Evolutionary conservation across 2,797 vertebrate species (phyloP).

Genomic region (Gadopsis bispinosus): DNA sequence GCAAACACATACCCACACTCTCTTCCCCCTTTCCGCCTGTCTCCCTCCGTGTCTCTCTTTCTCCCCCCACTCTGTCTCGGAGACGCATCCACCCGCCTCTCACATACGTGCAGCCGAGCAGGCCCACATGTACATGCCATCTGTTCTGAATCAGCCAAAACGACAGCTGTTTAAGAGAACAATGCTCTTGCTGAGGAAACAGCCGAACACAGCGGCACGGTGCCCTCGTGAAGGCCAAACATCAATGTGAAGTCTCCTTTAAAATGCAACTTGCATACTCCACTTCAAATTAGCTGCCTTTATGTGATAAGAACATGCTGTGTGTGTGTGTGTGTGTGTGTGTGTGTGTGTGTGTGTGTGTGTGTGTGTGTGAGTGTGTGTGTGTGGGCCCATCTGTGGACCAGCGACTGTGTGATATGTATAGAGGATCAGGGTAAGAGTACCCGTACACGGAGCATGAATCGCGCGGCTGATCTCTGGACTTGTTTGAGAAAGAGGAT

Average conservation of each 20-base stretch:
- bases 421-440: slow-evolving; percentile 33
- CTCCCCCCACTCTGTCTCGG: slow-evolving; percentile 39
- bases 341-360: slow-evolving; percentile 13
- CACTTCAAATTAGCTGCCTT: slow-evolving; percentile 63
- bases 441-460: slow-evolving; percentile 13
- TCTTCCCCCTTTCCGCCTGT: slow-evolving; percentile 6
- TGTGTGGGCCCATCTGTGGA: slow-evolving; percentile 43
- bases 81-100: slow-evolving; percentile 64
- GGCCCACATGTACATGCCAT: slow-evolving; percentile 82
- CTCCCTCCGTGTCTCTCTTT: slow-evolving; percentile 1
- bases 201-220: slow-evolving; percentile 63
- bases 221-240: slow-evolving; percentile 78
- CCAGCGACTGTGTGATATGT: slow-evolving; percentile 58
- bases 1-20: slow-evolving; percentile 2
- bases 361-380: slow-evolving; percentile 20
- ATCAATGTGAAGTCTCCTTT: slow-evolving; percentile 74
- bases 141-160: slow-evolving; percentile 88
- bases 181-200: slow-evolving; percentile 81
- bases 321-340: slow-evolving; percentile 20
- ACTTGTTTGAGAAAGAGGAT: slow-evolving; percentile 42
- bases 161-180: slow-evolving; percentile 89
- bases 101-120: slow-evolving; percentile 75
- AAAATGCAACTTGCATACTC: slow-evolving; percentile 51
- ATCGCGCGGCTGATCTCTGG: slow-evolving; percentile 35
- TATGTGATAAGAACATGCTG: slow-evolving; percentile 51